Evolutionary conservation across 2,113 vertebrate species (phyloP).

Genomic region (Tachuris rubrigastra): DNA sequence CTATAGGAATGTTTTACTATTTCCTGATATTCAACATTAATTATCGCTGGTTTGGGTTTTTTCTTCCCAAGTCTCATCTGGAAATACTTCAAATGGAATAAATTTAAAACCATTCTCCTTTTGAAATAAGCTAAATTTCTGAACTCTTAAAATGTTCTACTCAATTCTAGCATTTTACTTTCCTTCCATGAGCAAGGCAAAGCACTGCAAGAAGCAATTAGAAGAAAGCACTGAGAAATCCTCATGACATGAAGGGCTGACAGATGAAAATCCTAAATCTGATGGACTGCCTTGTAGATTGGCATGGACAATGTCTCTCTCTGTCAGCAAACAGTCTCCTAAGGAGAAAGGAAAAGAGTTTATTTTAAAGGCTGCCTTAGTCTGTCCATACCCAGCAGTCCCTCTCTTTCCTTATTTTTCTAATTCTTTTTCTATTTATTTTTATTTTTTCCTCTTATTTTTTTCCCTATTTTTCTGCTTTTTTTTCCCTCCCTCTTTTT

Average conservation of each 20-base stretch:
- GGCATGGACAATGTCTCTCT: not conserved
- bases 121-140: not conserved
- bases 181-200: not conserved
- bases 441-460: not conserved
- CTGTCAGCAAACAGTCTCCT: not conserved
- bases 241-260: not conserved
- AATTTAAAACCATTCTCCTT: not conserved
- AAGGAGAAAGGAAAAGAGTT: not conserved
- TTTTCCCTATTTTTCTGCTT: fast-evolving
- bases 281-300: not conserved
- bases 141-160: not conserved
- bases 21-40: not conserved
- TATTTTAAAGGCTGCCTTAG: not conserved
- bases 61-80: not conserved
- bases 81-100: not conserved
- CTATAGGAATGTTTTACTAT: not conserved
- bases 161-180: not conserved
- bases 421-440: not conserved
- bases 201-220: not conserved
- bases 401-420: not conserved
- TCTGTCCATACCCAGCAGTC: not conserved
- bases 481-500: not conserved
- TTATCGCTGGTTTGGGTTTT: not conserved
- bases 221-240: not conserved
- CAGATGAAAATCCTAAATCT: not conserved